A percentile compares a stretch with the other conserved stretches of the same genome.
These are phyloP conservation scores for Elysia crispata DNA, from an alignment of 2,888 invertebrate species.

Conservation along the genomic window DNA sequence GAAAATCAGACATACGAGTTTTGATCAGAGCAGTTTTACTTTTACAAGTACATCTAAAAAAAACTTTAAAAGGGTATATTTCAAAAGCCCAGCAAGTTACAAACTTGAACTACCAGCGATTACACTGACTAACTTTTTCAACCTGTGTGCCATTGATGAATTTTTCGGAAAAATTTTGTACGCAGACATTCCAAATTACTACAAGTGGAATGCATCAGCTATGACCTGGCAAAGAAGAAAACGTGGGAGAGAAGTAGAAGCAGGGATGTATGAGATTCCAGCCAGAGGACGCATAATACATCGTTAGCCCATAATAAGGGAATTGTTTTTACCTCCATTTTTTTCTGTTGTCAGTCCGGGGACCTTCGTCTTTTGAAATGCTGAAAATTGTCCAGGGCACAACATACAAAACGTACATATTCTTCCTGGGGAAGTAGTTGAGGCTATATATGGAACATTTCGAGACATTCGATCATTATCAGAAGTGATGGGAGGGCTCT, in stretches of 20 bases:
- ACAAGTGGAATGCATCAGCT: constrained; percentile 51
- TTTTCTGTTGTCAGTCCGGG: constrained; percentile 35
- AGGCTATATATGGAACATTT: too few species aligned
- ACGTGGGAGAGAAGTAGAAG: constrained; percentile 19
- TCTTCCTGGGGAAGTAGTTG: too few species aligned
- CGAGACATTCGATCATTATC: too few species aligned
- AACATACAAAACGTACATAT: too few species aligned
- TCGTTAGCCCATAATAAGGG: constrained; percentile 56
- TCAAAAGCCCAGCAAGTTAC: too few species aligned
- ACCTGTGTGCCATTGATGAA: constrained; percentile 42
- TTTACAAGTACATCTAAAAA: too few species aligned
- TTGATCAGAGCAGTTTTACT: too few species aligned
- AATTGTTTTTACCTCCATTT: constrained; percentile 56
- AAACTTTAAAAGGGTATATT: too few species aligned
- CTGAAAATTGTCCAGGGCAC: too few species aligned
- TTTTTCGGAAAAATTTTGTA: constrained; percentile 52
- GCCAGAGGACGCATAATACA: constrained; percentile 54
- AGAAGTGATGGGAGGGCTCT: too few species aligned
- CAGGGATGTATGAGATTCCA: neutral
- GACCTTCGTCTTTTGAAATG: too few species aligned
- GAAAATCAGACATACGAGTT: too few species aligned
- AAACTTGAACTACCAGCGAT: constrained; percentile 2
- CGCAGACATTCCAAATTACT: constrained; percentile 52
- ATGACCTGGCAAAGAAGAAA: constrained; percentile 41
- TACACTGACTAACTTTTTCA: constrained; percentile 50